phyloP scores from a whole-genome alignment of 2,113 vertebrate genomes.

The Pantherophis guttatus region DNA sequence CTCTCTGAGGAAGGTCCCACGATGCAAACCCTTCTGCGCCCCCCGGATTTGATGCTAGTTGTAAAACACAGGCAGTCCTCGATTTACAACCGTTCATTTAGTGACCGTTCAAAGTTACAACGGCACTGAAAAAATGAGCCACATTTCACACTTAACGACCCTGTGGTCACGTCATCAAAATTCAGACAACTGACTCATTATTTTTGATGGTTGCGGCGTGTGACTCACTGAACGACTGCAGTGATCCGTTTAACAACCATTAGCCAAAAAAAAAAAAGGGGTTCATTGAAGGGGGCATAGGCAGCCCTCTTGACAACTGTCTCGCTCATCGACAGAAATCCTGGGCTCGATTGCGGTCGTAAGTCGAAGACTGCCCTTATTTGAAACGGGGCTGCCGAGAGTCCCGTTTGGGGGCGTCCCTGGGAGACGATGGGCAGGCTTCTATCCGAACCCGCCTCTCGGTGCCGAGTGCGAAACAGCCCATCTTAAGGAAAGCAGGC shows the following conservation, averaged over 20 bases:
- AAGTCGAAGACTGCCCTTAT: neutral
- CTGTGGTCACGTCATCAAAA: too few relatives aligned
- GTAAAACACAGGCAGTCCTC: too few relatives aligned
- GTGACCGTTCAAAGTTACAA: too few relatives aligned
- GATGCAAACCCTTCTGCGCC: neutral
- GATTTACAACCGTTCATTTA: too few relatives aligned
- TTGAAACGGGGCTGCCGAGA: neutral
- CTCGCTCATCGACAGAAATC: neutral
- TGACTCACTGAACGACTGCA: neutral
- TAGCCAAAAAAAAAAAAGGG: too few relatives aligned
- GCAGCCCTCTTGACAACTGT: neutral
- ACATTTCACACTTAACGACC: neutral
- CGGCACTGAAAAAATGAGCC: too few relatives aligned
- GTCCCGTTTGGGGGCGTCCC: neutral
- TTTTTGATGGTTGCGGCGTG: rapidly evolving
- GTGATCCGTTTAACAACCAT: neutral
- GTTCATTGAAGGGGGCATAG: neutral
- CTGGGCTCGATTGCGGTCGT: neutral
- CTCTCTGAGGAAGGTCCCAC: neutral
- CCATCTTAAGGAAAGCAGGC: neutral
- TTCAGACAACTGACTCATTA: neutral
- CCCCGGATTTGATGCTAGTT: too few relatives aligned
- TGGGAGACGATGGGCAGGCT: neutral
- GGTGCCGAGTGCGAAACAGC: neutral
- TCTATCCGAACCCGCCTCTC: neutral